phyloP scores from a whole-genome alignment of 2,797 vertebrate species.

The Chromobotia macracanthus region DNA sequence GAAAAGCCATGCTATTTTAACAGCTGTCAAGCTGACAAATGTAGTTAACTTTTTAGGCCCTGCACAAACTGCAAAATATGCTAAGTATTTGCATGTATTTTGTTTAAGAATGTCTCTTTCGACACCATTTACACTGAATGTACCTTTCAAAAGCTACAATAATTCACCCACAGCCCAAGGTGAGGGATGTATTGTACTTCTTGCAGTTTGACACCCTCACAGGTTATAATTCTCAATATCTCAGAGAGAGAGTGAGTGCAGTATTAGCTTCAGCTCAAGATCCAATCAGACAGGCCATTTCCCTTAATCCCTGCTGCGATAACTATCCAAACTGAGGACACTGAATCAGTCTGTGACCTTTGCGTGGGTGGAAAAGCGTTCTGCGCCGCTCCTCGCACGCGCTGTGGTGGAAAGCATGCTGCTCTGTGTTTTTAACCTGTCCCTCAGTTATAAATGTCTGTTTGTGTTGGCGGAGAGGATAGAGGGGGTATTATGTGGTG shows the following conservation, averaged over 20 bases:
- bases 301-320: slow-evolving; percentile 57
- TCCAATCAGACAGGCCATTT: slow-evolving; percentile 59
- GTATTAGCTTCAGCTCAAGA: slow-evolving; percentile 52
- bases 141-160: slow-evolving; percentile 22
- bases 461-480: slow-evolving; percentile 47
- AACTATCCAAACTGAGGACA: slow-evolving; percentile 56
- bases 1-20: not conserved
- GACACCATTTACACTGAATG: slow-evolving; percentile 22
- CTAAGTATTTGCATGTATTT: slow-evolving; percentile 6
- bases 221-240: slow-evolving; percentile 46
- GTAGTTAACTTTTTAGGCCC: not conserved
- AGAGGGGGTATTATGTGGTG: slow-evolving; percentile 53
- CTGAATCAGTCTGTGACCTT: slow-evolving; percentile 62
- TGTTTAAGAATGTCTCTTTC: slow-evolving; percentile 1
- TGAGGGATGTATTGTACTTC: slow-evolving; percentile 20
- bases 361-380: slow-evolving; percentile 59
- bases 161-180: slow-evolving; percentile 12
- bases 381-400: slow-evolving; percentile 7
- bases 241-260: slow-evolving; percentile 14
- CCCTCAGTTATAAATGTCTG: slow-evolving; percentile 52
- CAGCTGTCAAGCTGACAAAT: not conserved
- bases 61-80: not conserved
- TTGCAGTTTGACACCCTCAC: slow-evolving; percentile 23
- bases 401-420: slow-evolving; percentile 50
- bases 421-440: slow-evolving; percentile 49